Conservation (phyloP, 2,797 vertebrate genomes). For the Sciurus carolinensis region DNA sequence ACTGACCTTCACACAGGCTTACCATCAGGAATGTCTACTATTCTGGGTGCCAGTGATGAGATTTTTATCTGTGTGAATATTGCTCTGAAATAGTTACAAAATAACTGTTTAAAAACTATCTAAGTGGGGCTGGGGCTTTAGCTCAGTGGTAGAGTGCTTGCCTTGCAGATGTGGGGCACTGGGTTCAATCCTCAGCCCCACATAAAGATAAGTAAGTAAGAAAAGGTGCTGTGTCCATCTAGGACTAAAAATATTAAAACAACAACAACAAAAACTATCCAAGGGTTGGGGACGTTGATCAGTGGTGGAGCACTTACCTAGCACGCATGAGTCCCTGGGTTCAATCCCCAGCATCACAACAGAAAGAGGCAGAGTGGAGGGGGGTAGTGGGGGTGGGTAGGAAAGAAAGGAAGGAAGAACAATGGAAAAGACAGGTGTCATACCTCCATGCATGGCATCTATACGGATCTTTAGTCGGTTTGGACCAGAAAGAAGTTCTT, state of each 20-base stretch:
- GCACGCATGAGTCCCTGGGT: neutral
- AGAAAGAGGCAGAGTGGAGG: too few species aligned
- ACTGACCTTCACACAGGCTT: constrained; percentile 23
- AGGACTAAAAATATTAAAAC: neutral
- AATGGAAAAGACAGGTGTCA: neutral
- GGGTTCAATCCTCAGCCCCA: too few species aligned
- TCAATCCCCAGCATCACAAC: too few species aligned
- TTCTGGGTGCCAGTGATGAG: neutral
- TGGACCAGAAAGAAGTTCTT: constrained; percentile 95
- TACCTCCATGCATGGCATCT: constrained; percentile 99
- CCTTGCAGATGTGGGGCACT: too few species aligned
- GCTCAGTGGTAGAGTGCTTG: too few species aligned
- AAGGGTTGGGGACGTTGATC: neutral
- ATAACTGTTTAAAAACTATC: neutral
- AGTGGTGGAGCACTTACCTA: neutral
- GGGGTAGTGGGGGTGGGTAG: too few species aligned
- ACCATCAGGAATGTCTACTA: neutral
- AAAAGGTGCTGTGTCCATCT: too few species aligned
- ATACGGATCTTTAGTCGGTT: constrained; percentile 95
- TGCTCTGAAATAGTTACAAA: neutral
- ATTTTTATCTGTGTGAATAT: constrained; percentile 33
- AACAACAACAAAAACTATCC: too few species aligned
- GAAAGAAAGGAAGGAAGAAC: neutral
- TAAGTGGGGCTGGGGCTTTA: too few species aligned
- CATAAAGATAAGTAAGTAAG: too few species aligned